phyloP scores from a whole-genome alignment of 2,113 vertebrate species.

The Herpailurus yagouaroundi region DNA sequence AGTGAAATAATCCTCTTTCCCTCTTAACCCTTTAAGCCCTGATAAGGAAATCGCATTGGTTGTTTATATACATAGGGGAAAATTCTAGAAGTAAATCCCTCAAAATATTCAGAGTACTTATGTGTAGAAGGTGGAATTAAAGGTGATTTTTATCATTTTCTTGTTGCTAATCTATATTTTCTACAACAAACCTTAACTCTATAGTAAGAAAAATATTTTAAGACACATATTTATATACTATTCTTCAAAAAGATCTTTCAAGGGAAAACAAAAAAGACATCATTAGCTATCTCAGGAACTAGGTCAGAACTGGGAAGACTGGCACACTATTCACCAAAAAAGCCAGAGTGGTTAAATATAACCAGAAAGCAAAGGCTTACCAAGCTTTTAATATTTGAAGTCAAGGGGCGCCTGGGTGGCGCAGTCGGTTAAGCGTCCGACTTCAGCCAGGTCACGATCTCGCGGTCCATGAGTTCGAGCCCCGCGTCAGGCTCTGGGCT shows the following conservation, averaged over 20 bases:
- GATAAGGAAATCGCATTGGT: neutral
- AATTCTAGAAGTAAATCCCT: slow-evolving; percentile 4
- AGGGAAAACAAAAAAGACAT: neutral
- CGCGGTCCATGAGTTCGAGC: too few relatives aligned
- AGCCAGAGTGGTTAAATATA: neutral
- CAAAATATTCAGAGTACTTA: slow-evolving; percentile 44
- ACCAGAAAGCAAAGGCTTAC: neutral
- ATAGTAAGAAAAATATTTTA: slow-evolving; percentile 46
- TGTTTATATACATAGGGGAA: slow-evolving; percentile 13
- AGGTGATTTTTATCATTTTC: neutral
- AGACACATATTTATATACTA: neutral
- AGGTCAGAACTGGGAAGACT: slow-evolving; percentile 20
- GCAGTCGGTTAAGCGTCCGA: too few relatives aligned
- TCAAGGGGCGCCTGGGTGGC: too few relatives aligned
- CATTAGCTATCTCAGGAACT: slow-evolving; percentile 1
- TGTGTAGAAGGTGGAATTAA: slow-evolving; percentile 16
- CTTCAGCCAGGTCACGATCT: too few relatives aligned
- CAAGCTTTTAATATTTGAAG: neutral
- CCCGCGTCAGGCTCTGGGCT: too few relatives aligned
- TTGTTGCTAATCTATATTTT: slow-evolving; percentile 25
- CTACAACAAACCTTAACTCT: slow-evolving; percentile 30
- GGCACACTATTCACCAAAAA: neutral
- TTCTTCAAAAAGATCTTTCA: slow-evolving; percentile 32
- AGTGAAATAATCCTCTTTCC: slow-evolving; percentile 70
- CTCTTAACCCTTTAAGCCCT: slow-evolving; percentile 73